Evolutionary conservation across 2,113 vertebrate genomes (phyloP), one percentile per base, ranked within the genome.

Genomic region (Megaceryle torquata): DNA sequence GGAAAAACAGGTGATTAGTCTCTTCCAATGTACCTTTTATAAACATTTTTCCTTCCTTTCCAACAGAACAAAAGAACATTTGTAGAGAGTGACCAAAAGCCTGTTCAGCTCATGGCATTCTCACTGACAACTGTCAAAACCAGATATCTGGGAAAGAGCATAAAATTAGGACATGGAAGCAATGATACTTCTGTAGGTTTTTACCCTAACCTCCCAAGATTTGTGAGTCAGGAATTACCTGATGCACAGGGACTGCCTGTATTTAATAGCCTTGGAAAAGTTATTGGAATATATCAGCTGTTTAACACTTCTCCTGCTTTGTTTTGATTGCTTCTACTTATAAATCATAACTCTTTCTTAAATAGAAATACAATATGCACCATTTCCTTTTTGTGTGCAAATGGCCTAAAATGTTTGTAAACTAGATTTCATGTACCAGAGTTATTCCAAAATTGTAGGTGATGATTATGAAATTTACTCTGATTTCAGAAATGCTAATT

Each of bases 221-320:
- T 14, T 57, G 11, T n/a, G 39, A 86, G 8, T 60, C 25, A 56
- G 24, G 29, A 59, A n/a, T 22, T 63, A 44, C 9, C 17, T 77
- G 13, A 35, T 53, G 13, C 24, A n/a, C 2, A 25, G 3, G 9
- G 5, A 1, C 2, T n/a, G 4, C 15, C 7, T 19, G 2, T 33
- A 33, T 53, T 90, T 82, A 76, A 65, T n/a, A 79, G 5, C 31
- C 15, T 51, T 61, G 31, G 13, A 28, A 85, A 82, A 39, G 5
- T 64, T 68, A 69, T 2, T 76, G 21, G 54, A 88, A 76, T 59
- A 21, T 26, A 79, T 86, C 0, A 60, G 13, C 5, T 59, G 4
- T 61, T 80, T 74, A 70, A 65, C 3, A n/a, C 2, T 71, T 85
- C 37, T 71, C 10, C 25, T 56, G 16, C 5, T 54, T 46, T 56